Percentiles rank a stretch among this genome's conserved stretches.
These are phyloP conservation scores for Protonibea diacanthus DNA, from an alignment of 2,797 vertebrate genomes.

Conservation along the genomic window DNA sequence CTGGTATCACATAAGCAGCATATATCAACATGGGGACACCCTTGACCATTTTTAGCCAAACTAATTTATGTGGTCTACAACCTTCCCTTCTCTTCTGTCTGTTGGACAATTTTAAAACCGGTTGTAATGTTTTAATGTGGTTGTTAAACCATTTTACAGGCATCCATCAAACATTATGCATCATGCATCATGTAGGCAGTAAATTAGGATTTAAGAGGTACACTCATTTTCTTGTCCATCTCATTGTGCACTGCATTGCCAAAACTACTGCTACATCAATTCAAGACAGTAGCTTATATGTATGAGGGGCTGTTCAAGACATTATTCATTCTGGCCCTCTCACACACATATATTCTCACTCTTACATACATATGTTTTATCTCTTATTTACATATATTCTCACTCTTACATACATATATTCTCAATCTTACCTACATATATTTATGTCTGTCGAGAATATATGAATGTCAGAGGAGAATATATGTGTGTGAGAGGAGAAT, in stretches of 20 bases:
- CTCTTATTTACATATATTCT: no score
- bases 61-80: background rate
- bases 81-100: no score
- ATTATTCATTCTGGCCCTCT: no score
- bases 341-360: no score
- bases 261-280: background rate
- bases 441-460: no score
- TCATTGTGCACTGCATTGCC: background rate
- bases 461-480: no score
- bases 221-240: constrained; percentile 1
- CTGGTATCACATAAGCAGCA: background rate
- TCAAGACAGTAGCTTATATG: no score
- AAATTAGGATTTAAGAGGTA: background rate
- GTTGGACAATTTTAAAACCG: background rate
- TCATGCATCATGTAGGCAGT: background rate
- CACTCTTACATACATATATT: no score
- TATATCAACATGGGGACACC: background rate
- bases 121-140: background rate
- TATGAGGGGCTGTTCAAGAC: no score
- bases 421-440: no score
- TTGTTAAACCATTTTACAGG: background rate
- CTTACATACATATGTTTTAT: no score
- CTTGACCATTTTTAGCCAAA: background rate
- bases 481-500: no score
- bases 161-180: background rate